These are phyloP conservation scores for Chironomus riparius DNA, from an alignment of 2,888 invertebrate species.

Conservation along the genomic window DNA sequence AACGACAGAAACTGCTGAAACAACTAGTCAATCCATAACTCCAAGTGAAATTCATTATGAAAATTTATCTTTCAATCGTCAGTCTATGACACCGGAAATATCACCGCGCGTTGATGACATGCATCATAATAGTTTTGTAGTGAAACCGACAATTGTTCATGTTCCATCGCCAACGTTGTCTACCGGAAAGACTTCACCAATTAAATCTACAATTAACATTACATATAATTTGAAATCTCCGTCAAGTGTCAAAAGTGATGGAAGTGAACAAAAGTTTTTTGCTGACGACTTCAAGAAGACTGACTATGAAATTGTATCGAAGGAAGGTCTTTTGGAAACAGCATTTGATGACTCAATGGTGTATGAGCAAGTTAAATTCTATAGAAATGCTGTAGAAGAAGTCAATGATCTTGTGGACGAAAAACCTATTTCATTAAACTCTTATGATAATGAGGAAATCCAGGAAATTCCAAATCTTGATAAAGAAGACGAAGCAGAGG, in stretches of 20 bases:
- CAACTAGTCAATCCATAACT: constrained; percentile 42
- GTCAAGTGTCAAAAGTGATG: constrained; percentile 44
- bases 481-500: constrained; percentile 7
- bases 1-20: constrained; percentile 32
- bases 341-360: constrained; percentile 49
- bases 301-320: constrained; percentile 28
- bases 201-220: constrained; percentile 63
- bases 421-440: not conserved
- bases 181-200: constrained; percentile 30
- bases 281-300: not conserved
- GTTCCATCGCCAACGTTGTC: constrained; percentile 32
- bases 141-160: constrained; percentile 32
- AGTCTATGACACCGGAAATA: constrained; percentile 39
- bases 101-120: constrained; percentile 37
- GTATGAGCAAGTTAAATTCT: constrained; percentile 69
- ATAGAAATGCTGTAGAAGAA: constrained; percentile 62
- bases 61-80: constrained; percentile 37
- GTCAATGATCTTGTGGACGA: constrained; percentile 52
- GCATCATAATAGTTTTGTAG: constrained; percentile 34
- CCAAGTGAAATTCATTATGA: constrained; percentile 43
- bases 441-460: not conserved
- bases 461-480: not conserved
- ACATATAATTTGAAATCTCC: constrained; percentile 56
- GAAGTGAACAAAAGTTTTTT: constrained; percentile 34
- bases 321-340: constrained; percentile 46